Conservation (phyloP, 2,113 vertebrate genomes). For the Mustelus asterias region DNA sequence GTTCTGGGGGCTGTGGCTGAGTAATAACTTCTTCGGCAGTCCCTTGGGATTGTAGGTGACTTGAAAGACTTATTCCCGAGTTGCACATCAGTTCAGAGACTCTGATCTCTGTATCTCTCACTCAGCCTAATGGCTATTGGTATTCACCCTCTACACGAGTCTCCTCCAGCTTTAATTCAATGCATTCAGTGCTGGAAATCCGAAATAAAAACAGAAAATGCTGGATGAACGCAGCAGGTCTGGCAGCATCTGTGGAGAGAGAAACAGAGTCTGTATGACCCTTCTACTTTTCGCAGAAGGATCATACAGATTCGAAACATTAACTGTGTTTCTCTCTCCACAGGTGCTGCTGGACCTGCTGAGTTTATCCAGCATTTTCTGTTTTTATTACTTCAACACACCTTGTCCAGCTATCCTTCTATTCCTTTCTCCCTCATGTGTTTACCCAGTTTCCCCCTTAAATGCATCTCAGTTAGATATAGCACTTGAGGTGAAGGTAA, state of each 20-base stretch:
- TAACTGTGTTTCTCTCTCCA: no score
- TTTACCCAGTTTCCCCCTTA: not conserved
- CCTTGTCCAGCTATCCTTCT: not conserved
- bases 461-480: not conserved
- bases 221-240: no score
- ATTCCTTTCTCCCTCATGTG: not conserved
- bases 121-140: not conserved
- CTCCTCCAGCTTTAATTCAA: not conserved
- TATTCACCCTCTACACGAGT: not conserved
- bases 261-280: no score
- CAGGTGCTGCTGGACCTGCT: no score
- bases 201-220: no score
- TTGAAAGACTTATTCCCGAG: not conserved
- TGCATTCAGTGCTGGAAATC: no score
- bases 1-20: not conserved
- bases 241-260: no score
- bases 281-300: no score
- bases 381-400: not conserved
- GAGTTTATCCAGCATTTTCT: no score
- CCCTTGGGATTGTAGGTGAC: no score
- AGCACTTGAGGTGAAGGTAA: no score
- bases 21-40: not conserved
- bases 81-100: not conserved
- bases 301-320: no score
- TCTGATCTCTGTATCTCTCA: not conserved